Conservation (phyloP, 2,797 vertebrate genomes). For the Euthynnus affinis region DNA sequence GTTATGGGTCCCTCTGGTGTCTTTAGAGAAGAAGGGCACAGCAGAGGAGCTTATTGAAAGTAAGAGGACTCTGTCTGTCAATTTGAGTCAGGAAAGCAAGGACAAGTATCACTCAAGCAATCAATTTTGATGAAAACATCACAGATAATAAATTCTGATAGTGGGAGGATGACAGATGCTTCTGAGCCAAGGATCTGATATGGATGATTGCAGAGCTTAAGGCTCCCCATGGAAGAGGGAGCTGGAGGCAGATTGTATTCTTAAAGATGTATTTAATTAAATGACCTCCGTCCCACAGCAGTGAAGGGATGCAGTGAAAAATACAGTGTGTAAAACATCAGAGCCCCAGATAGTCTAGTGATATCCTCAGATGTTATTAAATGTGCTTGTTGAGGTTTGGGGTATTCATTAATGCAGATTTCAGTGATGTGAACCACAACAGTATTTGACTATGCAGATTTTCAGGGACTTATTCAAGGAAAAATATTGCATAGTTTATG, state of each 20-base stretch:
- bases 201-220: conserved; percentile 27
- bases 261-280: conserved; percentile 64
- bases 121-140: conserved; percentile 62
- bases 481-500: conserved; percentile 19
- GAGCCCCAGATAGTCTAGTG: background rate
- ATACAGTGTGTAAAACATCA: conserved; percentile 5
- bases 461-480: conserved; percentile 24
- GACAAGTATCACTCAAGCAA: conserved; percentile 58
- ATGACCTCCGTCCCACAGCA: conserved; percentile 23
- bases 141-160: conserved; percentile 50
- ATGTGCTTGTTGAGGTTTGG: background rate
- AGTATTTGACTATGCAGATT: conserved; percentile 14
- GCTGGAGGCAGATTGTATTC: conserved; percentile 40
- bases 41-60: conserved; percentile 40
- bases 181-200: conserved; percentile 30
- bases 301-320: conserved; percentile 15
- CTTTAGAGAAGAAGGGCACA: conserved; percentile 47
- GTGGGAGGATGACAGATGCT: conserved; percentile 34
- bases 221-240: conserved; percentile 17
- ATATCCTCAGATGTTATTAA: conserved; percentile 28
- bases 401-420: conserved; percentile 15
- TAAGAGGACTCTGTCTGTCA: conserved; percentile 44
- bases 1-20: conserved; percentile 54
- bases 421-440: background rate
- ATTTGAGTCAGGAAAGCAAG: conserved; percentile 57